A percentile compares a stretch with the other conserved stretches of the same genome.
Evolutionary conservation across 2,888 invertebrate species (phyloP).

Genomic region (Hyposoter didymator): DNA sequence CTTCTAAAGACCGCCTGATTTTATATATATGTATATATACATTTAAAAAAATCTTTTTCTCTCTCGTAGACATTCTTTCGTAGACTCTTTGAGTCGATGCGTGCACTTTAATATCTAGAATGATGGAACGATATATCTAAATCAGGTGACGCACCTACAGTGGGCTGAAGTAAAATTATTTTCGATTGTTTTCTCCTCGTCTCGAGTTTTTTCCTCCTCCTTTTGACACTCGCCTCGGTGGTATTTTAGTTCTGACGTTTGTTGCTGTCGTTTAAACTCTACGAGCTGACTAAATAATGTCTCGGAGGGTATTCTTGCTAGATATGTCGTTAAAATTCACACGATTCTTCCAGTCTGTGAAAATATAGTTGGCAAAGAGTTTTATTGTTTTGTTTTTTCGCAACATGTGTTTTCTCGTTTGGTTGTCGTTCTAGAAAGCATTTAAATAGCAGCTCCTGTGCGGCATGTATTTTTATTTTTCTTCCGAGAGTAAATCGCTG

Average conservation of each 20-base stretch:
- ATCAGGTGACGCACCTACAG: conserved; percentile 58
- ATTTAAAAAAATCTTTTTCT: conserved; percentile 37
- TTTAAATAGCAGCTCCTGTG: conserved; percentile 20
- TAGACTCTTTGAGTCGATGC: conserved; percentile 61
- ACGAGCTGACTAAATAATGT: conserved; percentile 32
- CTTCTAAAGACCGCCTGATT: no score
- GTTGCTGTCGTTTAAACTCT: not conserved
- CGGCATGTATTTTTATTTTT: conserved; percentile 12
- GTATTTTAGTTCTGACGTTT: conserved; percentile 16
- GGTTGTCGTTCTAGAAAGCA: conserved; percentile 5
- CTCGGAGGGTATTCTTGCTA: conserved; percentile 65
- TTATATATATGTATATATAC: conserved; percentile 32
- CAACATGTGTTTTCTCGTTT: conserved; percentile 23
- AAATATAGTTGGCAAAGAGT: conserved; percentile 55
- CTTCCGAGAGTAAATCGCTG: conserved; percentile 42
- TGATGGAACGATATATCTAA: conserved; percentile 58
- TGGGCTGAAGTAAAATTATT: conserved; percentile 52
- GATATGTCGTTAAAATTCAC: conserved; percentile 74
- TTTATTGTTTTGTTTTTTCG: conserved; percentile 37
- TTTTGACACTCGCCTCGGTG: not conserved
- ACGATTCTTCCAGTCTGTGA: conserved; percentile 60
- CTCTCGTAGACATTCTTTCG: conserved; percentile 30
- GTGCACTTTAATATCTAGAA: conserved; percentile 55
- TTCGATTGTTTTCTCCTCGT: conserved; percentile 35
- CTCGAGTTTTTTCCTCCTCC: conserved; percentile 7